phyloP scores from a whole-genome alignment of 2,113 vertebrate species.

The Eclectus roratus region DNA sequence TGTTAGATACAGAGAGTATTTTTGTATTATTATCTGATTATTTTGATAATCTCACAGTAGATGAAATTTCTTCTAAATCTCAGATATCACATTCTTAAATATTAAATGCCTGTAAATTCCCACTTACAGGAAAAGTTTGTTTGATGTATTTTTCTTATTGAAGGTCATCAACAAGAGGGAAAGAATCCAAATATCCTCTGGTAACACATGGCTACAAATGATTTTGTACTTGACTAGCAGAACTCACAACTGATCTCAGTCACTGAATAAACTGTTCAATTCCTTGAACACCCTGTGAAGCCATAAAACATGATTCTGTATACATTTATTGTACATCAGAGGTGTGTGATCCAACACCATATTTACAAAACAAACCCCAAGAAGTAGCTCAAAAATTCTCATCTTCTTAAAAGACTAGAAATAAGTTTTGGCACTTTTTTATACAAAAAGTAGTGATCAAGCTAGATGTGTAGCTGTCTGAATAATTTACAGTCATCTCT shows the following conservation, averaged over 20 bases:
- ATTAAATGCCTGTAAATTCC: not conserved
- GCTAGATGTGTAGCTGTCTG: not conserved
- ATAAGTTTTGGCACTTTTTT: not conserved
- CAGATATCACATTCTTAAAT: not conserved
- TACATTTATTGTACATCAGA: not conserved
- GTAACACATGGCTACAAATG: not conserved
- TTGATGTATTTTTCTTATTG: not conserved
- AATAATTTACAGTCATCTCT: not conserved
- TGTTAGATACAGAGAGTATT: not conserved
- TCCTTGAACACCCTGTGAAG: not conserved
- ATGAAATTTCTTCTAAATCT: not conserved
- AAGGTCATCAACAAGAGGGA: not conserved
- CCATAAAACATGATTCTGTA: not conserved
- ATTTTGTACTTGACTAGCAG: not conserved
- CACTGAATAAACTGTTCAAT: not conserved
- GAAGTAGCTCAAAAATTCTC: not conserved
- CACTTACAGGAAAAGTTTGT: not conserved
- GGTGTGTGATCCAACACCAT: not conserved
- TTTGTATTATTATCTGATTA: not conserved
- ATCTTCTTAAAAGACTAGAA: not conserved
- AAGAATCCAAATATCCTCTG: not conserved
- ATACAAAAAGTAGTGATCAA: not conserved
- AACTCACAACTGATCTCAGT: not conserved
- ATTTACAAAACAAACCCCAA: not conserved
- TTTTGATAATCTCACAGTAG: not conserved